Conservation (phyloP, 2,888 invertebrate species). For the Leuctra nigra region DNA sequence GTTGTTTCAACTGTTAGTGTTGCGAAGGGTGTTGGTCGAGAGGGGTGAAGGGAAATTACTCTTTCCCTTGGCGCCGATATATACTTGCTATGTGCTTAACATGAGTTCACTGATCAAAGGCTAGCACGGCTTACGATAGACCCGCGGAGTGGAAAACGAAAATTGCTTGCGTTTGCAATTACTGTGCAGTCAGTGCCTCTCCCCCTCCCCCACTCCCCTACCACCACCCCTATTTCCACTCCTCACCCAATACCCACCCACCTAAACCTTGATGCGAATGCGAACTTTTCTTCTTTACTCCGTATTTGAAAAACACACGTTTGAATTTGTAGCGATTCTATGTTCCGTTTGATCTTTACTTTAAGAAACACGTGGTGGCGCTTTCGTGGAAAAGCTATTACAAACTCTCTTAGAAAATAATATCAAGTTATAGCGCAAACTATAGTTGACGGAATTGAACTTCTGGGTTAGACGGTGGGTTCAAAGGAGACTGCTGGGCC, state of each 20-base stretch:
- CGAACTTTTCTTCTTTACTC: constrained; percentile 5
- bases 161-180: constrained; percentile 25
- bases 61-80: too few species aligned
- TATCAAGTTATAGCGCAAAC: constrained; percentile 3
- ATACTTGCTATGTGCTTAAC: background rate
- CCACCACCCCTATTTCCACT: background rate
- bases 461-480: too few species aligned
- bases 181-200: constrained; percentile 18
- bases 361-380: constrained; percentile 10
- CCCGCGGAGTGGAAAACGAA: constrained; percentile 20
- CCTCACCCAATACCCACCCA: background rate
- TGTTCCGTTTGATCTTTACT: constrained; percentile 8
- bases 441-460: too few species aligned
- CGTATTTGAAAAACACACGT: constrained; percentile 16
- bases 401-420: background rate
- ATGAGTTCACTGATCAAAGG: constrained; percentile 17
- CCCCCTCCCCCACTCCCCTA: background rate
- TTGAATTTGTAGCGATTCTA: constrained; percentile 14
- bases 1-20: too few species aligned
- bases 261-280: constrained; percentile 10
- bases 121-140: background rate
- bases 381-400: constrained; percentile 7
- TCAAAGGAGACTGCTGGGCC: too few species aligned
- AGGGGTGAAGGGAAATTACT: too few species aligned
- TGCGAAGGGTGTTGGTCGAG: too few species aligned